Evolutionary conservation across 2,888 invertebrate genomes (phyloP), one percentile per base, ranked within the genome.

Genomic region (Alviniconcha strummeri): DNA sequence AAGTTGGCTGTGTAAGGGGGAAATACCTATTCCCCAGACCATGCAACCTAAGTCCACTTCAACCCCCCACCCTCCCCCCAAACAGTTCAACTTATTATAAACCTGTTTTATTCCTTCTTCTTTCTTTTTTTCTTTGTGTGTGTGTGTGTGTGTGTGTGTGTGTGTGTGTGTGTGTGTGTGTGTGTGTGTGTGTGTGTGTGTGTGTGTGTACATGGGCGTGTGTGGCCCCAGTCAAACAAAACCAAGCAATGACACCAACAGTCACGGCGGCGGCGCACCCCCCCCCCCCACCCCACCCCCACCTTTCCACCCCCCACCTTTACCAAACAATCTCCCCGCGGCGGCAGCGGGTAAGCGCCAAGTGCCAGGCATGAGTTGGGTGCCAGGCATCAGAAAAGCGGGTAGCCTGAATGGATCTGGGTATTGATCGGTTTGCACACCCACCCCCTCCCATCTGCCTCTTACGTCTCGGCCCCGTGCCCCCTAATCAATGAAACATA

Each of bases 401-500:
- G 55, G 36, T 17, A 54, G 55, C 17, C 17, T 55, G 75, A 75
- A 75, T 17, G 55, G 75, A n/a, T 55, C 56, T 57, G 55, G 36
- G 57, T 60, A 77, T 77, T 77, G 77, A 77, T 77, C 77, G 6
- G 57, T 56, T 77, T 77, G 77, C 13, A 55, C 69, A 69, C 17
- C 69, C 69, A n/a, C 77, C 54, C 77, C 77, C 54, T n/a, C 57
- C 57, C 57, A 57, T 57, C 55, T 17, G 15, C 75, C 8, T 8
- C 75, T n/a, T 56, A n/a, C 17, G 17, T 13, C 54, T 57, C 57
- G 19, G 57, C 5, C 19, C n/a, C 55, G 5, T 75, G 55, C 72
- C 75, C 75, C 75, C 55, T 54, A 75, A 75, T 75, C 75, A 77
- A 78, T 78, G 64, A 64, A 64, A 64, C 78, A 78, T 78, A 78